phyloP scores from a whole-genome alignment of 2,888 invertebrate genomes.

The Chrysomela aeneicollis region DNA sequence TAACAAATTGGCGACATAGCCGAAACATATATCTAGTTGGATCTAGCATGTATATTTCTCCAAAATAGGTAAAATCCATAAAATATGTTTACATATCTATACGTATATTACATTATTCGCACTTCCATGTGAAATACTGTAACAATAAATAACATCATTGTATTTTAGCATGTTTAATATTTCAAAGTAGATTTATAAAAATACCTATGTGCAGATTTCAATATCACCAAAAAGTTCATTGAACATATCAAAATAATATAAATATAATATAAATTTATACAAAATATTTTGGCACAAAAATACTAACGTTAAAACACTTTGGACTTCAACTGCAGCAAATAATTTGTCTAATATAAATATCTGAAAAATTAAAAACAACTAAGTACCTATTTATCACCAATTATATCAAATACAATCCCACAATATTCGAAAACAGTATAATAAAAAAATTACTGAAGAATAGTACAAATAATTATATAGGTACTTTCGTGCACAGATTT shows the following conservation, averaged over 20 bases:
- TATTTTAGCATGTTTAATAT: not conserved
- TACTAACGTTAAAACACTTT: conserved; percentile 30
- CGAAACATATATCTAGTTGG: too few relatives aligned
- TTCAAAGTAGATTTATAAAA: conserved; percentile 16
- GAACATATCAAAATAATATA: conserved; percentile 28
- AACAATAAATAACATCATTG: not conserved
- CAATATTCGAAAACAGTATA: conserved; percentile 4
- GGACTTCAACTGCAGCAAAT: conserved; percentile 27
- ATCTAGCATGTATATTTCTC: too few relatives aligned
- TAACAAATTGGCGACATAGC: too few relatives aligned
- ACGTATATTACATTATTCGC: too few relatives aligned
- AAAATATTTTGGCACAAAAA: conserved; percentile 39
- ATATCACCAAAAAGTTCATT: conserved; percentile 17
- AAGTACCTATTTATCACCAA: conserved; percentile 12
- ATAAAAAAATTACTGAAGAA: not conserved
- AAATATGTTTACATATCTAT: too few relatives aligned
- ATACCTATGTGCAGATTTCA: conserved; percentile 12
- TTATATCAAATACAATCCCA: not conserved
- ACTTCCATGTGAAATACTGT: too few relatives aligned
- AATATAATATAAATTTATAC: conserved; percentile 36
- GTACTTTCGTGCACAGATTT: not conserved
- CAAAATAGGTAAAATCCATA: too few relatives aligned
- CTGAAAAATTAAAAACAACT: conserved; percentile 12
- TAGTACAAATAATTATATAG: not conserved
- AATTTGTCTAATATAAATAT: conserved; percentile 26